phyloP scores from a whole-genome alignment of 2,888 invertebrate genomes.

The Linnaemya tessellans region DNA sequence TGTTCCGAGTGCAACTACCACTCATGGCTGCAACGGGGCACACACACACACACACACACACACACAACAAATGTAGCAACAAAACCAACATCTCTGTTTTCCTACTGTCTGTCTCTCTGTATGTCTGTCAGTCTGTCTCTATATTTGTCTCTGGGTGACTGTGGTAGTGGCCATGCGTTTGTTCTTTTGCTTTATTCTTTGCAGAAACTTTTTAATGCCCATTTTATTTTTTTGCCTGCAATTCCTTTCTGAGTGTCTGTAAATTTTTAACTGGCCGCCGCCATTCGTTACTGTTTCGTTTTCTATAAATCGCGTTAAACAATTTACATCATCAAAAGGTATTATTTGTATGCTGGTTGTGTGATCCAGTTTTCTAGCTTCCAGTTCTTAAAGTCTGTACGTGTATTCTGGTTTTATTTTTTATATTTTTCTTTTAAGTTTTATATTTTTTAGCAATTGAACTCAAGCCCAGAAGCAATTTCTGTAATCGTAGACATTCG shows the following conservation, averaged over 20 bases:
- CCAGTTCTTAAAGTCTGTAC: constrained; percentile 59
- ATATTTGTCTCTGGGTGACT: constrained; percentile 30
- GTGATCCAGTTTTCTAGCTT: constrained; percentile 69
- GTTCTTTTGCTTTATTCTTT: constrained; percentile 35
- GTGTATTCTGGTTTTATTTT: constrained; percentile 29
- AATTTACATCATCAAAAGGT: constrained; percentile 70
- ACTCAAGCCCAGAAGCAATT: constrained; percentile 72
- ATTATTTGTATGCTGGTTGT: constrained; percentile 58
- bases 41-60: too few relatives aligned
- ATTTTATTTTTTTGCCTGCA: constrained; percentile 19
- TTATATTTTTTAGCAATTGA: constrained; percentile 46
- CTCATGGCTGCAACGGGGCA: constrained; percentile 43
- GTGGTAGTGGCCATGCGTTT: constrained; percentile 49
- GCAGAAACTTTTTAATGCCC: not conserved
- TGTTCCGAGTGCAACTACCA: constrained; percentile 46
- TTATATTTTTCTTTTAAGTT: constrained; percentile 5
- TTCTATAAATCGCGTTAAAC: constrained; percentile 70
- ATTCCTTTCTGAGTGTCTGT: constrained; percentile 42
- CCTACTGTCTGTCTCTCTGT: constrained; percentile 5
- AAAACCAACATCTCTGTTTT: constrained; percentile 48
- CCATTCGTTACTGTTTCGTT: constrained; percentile 58
- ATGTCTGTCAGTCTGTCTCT: constrained; percentile 18
- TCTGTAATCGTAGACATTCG: constrained; percentile 71
- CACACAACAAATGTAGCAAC: constrained; percentile 47
- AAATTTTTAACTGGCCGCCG: constrained; percentile 58